Conservation (phyloP, 2,113 vertebrate species). For the Pterocles orientalis region DNA sequence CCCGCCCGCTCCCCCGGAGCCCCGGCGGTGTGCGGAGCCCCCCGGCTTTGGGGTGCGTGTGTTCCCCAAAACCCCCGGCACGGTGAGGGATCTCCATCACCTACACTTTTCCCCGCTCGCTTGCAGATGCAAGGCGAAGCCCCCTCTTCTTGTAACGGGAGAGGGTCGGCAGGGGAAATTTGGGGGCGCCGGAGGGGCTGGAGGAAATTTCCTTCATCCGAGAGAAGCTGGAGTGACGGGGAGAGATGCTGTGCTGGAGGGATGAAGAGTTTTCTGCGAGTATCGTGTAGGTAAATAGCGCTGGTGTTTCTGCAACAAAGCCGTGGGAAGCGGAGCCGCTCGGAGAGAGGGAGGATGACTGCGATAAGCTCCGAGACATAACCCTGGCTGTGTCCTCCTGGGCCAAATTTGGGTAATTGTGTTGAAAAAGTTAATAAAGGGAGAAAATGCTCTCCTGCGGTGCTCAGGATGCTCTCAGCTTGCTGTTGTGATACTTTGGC, state of each 20-base stretch:
- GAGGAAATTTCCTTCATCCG: neutral
- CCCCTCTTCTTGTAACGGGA: neutral
- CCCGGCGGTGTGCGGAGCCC: no score
- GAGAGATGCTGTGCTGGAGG: neutral
- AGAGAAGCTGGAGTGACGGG: neutral
- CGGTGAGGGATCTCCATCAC: neutral
- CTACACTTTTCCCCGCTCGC: neutral
- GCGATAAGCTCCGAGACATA: neutral
- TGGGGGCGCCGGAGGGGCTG: neutral
- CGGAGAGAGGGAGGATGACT: neutral
- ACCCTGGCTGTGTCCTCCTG: neutral
- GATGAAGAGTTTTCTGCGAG: neutral
- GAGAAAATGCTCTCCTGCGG: neutral
- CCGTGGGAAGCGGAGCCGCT: neutral
- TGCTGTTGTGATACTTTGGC: neutral
- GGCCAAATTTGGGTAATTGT: neutral
- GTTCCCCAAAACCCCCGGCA: neutral
- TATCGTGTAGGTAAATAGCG: neutral
- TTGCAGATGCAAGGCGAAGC: neutral
- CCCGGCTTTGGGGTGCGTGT: neutral
- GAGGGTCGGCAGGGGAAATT: neutral
- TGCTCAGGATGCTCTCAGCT: neutral
- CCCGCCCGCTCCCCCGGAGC: neutral
- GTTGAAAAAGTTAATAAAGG: neutral
- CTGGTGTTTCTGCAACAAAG: neutral